A percentile compares a stretch with the other conserved stretches of the same genome.
Evolutionary conservation across 2,888 invertebrate genomes (phyloP).

Genomic region (Pristionchus arcanus): DNA sequence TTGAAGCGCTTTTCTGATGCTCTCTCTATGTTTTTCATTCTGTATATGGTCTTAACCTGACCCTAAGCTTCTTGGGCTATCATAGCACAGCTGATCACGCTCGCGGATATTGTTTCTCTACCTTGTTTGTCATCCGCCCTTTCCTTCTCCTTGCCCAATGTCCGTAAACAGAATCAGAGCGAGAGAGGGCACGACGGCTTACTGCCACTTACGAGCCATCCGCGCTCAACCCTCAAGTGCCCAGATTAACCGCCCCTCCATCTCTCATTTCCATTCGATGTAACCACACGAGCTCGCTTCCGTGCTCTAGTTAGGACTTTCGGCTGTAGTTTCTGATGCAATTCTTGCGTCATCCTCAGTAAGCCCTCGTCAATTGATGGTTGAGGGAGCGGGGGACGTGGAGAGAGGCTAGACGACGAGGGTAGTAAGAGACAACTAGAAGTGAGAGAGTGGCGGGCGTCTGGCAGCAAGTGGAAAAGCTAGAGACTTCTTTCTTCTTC

Average conservation of each 20-base stretch:
- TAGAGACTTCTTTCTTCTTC: slow-evolving; percentile 35
- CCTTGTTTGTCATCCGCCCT: slow-evolving; percentile 21
- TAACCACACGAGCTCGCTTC: neutral
- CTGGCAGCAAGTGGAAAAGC: slow-evolving; percentile 52
- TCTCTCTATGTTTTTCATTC: neutral
- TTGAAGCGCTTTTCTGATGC: neutral
- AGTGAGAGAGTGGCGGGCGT: slow-evolving; percentile 38
- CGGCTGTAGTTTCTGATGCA: slow-evolving; percentile 50
- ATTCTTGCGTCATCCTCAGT: slow-evolving; percentile 46
- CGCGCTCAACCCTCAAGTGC: slow-evolving; percentile 17
- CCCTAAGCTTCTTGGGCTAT: neutral
- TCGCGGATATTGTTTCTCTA: slow-evolving; percentile 25
- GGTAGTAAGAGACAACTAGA: slow-evolving; percentile 4
- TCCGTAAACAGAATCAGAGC: slow-evolving; percentile 37
- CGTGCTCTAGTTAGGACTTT: slow-evolving; percentile 7
- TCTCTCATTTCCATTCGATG: slow-evolving; percentile 25
- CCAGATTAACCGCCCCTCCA: slow-evolving; percentile 27
- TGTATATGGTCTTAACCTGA: neutral
- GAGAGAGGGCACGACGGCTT: slow-evolving; percentile 22
- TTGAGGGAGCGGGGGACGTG: neutral
- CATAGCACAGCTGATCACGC: slow-evolving; percentile 27
- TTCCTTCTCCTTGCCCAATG: slow-evolving; percentile 14
- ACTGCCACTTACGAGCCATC: slow-evolving; percentile 40
- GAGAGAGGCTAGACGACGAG: slow-evolving; percentile 9
- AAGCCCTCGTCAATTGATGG: slow-evolving; percentile 38